Evolutionary conservation across 2,888 invertebrate genomes (phyloP), one percentile per base, ranked within the genome.

Genomic region (Calliphora vomitoria): DNA sequence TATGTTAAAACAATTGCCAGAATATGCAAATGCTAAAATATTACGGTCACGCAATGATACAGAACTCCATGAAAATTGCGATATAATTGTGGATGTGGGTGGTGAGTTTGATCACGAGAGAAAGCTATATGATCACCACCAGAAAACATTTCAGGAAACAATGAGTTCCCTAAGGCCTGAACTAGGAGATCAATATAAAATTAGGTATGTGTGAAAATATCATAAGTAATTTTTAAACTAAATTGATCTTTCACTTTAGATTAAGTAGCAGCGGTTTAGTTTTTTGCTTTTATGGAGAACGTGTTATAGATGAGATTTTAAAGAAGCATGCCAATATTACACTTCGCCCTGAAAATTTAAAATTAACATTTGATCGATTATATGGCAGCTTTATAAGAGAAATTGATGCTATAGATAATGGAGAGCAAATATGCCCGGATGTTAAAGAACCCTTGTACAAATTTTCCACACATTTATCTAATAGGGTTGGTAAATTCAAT

Each of bases 341-440:
- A 25, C 91, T 94, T 0, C 94, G 94, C 0, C 93, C 95, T 4
- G 92, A 94, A 15, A 95, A 96, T 76, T 90, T 96, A 0, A 94
- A 93, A 85, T 90, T 94, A 0, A 94, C 97, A 15, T 98, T 95
- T 90, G 94, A 95, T 88, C 95, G 96, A 92, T 95, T 99, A 0
- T 99, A 99, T 93, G 96, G 97, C 89, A 95, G 95, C 83, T 97
- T 99, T 80, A 96, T 99, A 15, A 96, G 97, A 94, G 99, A 99
- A 95, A 95, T 99, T 85, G 99, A 99, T 94, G 99, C 97, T 0
- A 97, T 99, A 80, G 99, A 99, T 93, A 99, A 99, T 94, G 99
- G 99, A n/a, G 95, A 99, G 0, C 96, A 96, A 0, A 97, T 97
- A 95, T 95, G 95, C 88, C 96, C 95, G 2, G 95, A 96, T 88